Base-by-base conservation (phyloP, 2,113 vertebrate species). In the Callaeas wilsoni region DNA sequence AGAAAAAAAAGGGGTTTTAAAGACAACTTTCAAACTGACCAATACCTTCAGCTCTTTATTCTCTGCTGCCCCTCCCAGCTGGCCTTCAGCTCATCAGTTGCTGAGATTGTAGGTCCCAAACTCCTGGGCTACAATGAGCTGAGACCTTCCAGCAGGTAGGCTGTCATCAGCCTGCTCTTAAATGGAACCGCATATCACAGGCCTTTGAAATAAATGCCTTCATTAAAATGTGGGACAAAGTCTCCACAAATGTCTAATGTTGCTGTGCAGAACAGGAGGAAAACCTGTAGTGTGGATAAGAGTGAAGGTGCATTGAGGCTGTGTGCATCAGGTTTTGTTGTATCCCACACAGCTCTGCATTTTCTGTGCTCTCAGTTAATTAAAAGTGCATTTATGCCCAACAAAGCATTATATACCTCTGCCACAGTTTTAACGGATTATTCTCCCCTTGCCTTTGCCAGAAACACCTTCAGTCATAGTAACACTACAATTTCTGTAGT, bases 111-210 rank as follows among this genome's bases (percentile, higher is more conserved):
- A 52, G 39, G 20, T 77, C 70, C 67, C 67, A 89, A 57, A 50
- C 25, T 76, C 42, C 30, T 69, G 41, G 13, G 77, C 59, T 69
- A 29, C 64, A 56, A 55, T 22, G 46, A 73, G 30, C 26, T 76
- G 84, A 95, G 63, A 71, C 16, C 46, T 94, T 93, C 42, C 30
- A 90, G 92, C 42, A 69, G 60, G 53, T 42, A 67, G n/a, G 6
- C 32, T 89, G 33, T 22, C 30, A 64, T 68, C 84, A 82, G 30
- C 22, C 49, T 82, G 17, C 41, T 75, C 44, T 73, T 57, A 59
- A 75, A 79, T 22, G 13, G 41, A 78, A 47, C 56, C 0, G 0
- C 16, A 18, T 23, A 7, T 49, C 7, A 0, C 14, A 44, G 26
- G 41, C 29, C 23, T 87, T 76, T 42, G 46, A 69, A 75, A 80